These are phyloP conservation scores for Eutolmus rufibarbis DNA, from an alignment of 2,888 invertebrate species.

Conservation along the genomic window DNA sequence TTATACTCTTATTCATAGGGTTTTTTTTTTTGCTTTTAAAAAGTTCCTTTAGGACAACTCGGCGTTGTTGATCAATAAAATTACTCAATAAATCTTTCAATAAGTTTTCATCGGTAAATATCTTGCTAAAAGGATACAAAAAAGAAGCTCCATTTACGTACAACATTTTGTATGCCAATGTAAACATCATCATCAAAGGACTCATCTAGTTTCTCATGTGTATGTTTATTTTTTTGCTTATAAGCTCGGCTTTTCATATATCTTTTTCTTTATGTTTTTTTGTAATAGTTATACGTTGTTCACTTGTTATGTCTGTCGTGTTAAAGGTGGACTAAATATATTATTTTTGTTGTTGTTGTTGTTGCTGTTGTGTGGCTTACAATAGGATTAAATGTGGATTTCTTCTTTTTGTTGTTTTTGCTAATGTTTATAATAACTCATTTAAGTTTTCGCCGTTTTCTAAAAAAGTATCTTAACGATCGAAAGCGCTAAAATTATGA, in stretches of 20 bases:
- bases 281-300: background rate
- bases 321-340: background rate
- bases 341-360: background rate
- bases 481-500: background rate
- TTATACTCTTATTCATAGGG: slow-evolving; percentile 20
- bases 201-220: background rate
- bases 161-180: background rate
- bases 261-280: background rate
- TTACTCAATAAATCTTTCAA: background rate
- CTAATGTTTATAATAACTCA: background rate
- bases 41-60: slow-evolving; percentile 18
- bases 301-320: background rate
- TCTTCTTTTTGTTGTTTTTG: background rate
- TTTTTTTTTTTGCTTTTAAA: slow-evolving; percentile 12
- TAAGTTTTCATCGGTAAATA: background rate
- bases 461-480: background rate
- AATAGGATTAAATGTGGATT: background rate
- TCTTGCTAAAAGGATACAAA: slow-evolving; percentile 27
- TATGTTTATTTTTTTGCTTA: background rate
- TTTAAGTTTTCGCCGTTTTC: background rate
- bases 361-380: background rate
- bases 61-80: background rate
- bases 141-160: slow-evolving; percentile 10
- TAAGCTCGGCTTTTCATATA: slow-evolving; percentile 7
- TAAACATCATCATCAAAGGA: background rate